Evolutionary conservation across 1,140 invertebrate genomes (phyloP).

Genomic region (Paraescarpia echinospica): DNA sequence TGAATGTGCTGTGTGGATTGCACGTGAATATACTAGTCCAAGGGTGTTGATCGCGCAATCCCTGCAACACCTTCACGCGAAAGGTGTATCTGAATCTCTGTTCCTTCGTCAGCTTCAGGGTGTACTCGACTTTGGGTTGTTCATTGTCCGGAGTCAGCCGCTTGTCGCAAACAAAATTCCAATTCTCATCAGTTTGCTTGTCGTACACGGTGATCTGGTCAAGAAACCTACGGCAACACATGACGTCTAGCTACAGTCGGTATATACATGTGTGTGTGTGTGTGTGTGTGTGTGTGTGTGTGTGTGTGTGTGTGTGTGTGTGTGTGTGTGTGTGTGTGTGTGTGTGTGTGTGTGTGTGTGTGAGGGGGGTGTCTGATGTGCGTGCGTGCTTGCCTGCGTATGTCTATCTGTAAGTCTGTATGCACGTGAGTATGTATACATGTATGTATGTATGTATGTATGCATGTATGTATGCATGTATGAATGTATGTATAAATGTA

Average conservation of each 20-base stretch:
- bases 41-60: neutral
- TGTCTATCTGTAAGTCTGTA: too few relatives aligned
- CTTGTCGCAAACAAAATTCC: neutral
- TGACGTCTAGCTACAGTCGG: neutral
- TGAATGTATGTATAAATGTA: too few relatives aligned
- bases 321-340: too few relatives aligned
- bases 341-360: too few relatives aligned
- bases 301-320: too few relatives aligned
- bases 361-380: too few relatives aligned
- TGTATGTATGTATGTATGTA: too few relatives aligned
- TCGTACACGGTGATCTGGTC: neutral
- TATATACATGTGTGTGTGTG: too few relatives aligned
- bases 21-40: neutral
- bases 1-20: neutral
- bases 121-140: neutral
- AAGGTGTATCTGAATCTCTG: neutral
- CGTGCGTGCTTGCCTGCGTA: too few relatives aligned
- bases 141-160: neutral
- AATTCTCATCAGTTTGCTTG: neutral
- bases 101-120: neutral
- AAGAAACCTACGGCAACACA: neutral
- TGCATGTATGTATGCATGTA: too few relatives aligned
- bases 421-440: too few relatives aligned
- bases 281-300: too few relatives aligned
- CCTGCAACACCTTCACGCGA: neutral